phyloP scores from a whole-genome alignment of 2,797 vertebrate genomes.

The Dipus sagitta region DNA sequence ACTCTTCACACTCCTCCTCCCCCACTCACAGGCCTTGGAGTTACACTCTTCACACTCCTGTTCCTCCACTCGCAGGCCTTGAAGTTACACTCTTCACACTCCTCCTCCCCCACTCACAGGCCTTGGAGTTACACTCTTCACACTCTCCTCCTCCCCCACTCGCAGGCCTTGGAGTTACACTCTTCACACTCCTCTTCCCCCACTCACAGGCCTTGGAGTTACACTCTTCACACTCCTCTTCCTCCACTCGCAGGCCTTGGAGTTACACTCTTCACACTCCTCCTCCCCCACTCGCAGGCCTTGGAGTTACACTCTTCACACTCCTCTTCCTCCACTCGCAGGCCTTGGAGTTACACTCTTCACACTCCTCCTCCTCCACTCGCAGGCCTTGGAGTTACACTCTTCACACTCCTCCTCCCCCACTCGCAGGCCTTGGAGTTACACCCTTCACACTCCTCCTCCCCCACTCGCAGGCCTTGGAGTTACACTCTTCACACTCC shows the following conservation, averaged over 20 bases:
- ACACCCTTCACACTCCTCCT: not conserved
- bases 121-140: not conserved
- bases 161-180: accelerated
- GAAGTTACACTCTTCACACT: not conserved
- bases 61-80: not conserved
- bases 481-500: not conserved
- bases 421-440: accelerated
- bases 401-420: not conserved
- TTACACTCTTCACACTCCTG: not conserved
- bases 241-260: too few relatives aligned
- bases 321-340: not conserved
- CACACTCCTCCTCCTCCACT: not conserved
- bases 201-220: too few relatives aligned
- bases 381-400: too few relatives aligned
- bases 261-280: not conserved
- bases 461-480: too few relatives aligned
- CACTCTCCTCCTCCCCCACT: not conserved
- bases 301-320: not conserved
- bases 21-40: accelerated
- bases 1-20: not conserved
- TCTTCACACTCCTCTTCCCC: not conserved
- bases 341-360: too few relatives aligned
- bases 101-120: not conserved
- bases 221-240: not conserved
- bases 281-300: not conserved